These are phyloP conservation scores for Bembecia ichneumoniformis DNA, from an alignment of 2,888 invertebrate genomes.

Conservation along the genomic window DNA sequence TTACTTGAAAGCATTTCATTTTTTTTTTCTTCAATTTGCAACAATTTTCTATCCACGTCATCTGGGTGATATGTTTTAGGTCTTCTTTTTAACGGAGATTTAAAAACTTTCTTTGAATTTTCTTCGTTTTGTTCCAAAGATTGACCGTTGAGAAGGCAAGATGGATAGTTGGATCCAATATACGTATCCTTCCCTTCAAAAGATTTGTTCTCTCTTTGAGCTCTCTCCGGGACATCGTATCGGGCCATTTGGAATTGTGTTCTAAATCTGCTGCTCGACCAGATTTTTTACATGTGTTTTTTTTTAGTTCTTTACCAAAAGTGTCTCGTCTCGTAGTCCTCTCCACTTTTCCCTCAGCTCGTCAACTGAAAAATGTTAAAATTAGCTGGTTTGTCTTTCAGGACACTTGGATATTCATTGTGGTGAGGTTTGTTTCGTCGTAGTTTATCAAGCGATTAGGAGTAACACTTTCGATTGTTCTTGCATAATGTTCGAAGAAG, in stretches of 20 bases:
- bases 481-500: too few species aligned
- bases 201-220: too few species aligned
- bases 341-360: not conserved
- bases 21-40: not conserved
- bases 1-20: not conserved
- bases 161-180: too few species aligned
- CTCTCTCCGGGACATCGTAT: not conserved
- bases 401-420: too few species aligned
- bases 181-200: too few species aligned
- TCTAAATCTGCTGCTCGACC: not conserved
- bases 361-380: not conserved
- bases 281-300: not conserved
- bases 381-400: too few species aligned
- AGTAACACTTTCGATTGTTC: too few species aligned
- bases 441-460: too few species aligned
- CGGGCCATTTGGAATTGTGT: not conserved
- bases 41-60: not conserved
- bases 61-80: not conserved
- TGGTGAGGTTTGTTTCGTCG: too few species aligned
- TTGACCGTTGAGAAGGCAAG: too few species aligned
- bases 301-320: not conserved
- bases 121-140: not conserved
- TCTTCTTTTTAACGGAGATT: not conserved
- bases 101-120: not conserved
- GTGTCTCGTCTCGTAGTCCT: not conserved